phyloP scores from a whole-genome alignment of 2,797 vertebrate species.

The Rachycentron canadum region DNA sequence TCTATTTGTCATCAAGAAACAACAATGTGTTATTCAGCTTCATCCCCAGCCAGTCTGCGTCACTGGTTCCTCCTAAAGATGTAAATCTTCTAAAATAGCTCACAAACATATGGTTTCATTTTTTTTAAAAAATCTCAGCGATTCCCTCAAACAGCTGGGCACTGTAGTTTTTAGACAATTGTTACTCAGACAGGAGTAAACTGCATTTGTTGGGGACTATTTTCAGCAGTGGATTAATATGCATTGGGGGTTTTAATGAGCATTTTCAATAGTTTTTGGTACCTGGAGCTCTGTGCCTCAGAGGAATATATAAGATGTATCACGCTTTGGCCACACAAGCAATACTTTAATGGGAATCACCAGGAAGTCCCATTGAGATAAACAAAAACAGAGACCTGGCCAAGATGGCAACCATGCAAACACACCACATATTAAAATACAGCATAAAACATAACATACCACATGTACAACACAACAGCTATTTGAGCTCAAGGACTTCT shows the following conservation, averaged over 20 bases:
- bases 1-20: neutral
- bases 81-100: neutral
- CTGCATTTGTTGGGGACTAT: neutral
- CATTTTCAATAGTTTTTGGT: neutral
- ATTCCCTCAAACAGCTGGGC: neutral
- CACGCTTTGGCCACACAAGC: neutral
- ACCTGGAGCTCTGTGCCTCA: neutral
- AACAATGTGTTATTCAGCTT: neutral
- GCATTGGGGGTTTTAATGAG: neutral
- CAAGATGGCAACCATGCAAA: too few relatives aligned
- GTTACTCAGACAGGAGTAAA: neutral
- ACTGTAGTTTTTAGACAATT: neutral
- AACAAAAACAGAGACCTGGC: too few relatives aligned
- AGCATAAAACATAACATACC: too few relatives aligned
- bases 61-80: neutral
- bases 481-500: too few relatives aligned
- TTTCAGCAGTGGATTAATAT: neutral
- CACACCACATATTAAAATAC: too few relatives aligned
- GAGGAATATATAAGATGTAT: neutral
- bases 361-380: too few relatives aligned
- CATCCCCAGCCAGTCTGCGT: neutral
- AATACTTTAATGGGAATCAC: neutral
- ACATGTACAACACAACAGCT: too few relatives aligned
- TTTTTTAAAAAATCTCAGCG: neutral
- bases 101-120: neutral